Conservation (phyloP, 2,797 vertebrate genomes). For the Sebastes alutus region DNA sequence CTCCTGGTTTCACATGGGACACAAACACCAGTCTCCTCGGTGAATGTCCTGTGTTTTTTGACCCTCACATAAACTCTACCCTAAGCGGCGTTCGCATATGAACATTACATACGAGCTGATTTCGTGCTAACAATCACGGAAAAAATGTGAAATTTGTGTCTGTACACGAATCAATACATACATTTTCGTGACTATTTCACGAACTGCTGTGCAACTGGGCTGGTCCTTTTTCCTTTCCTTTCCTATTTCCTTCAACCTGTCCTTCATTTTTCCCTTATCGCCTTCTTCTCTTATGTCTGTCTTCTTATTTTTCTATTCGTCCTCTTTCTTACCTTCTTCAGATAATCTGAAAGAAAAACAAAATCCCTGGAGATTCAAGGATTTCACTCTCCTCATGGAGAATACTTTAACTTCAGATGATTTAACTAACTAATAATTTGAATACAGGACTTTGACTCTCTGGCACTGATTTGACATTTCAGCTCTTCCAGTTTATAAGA, state of each 20-base stretch:
- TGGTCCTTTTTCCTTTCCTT: neutral
- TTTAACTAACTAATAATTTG: neutral
- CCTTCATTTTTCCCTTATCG: neutral
- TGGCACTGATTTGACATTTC: neutral
- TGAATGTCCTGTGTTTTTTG: rapidly evolving
- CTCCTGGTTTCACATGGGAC: too few relatives aligned
- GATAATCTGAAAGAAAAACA: neutral
- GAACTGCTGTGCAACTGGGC: neutral
- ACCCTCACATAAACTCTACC: neutral
- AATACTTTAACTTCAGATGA: neutral
- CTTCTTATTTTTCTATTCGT: neutral
- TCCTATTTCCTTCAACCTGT: neutral
- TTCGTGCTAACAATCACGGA: too few relatives aligned
- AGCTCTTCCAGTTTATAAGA: neutral
- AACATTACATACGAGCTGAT: too few relatives aligned
- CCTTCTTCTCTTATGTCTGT: neutral
- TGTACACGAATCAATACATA: too few relatives aligned
- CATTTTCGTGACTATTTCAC: neutral
- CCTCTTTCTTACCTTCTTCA: neutral
- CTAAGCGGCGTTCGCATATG: rapidly evolving
- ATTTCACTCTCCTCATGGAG: neutral
- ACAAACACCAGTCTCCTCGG: too few relatives aligned
- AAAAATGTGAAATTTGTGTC: too few relatives aligned
- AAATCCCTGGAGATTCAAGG: neutral
- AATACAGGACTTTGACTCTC: neutral